A percentile compares a stretch with the other conserved stretches of the same genome.
Conservation (phyloP, 2,113 vertebrate genomes). For the Puffinus mauretanicus region DNA sequence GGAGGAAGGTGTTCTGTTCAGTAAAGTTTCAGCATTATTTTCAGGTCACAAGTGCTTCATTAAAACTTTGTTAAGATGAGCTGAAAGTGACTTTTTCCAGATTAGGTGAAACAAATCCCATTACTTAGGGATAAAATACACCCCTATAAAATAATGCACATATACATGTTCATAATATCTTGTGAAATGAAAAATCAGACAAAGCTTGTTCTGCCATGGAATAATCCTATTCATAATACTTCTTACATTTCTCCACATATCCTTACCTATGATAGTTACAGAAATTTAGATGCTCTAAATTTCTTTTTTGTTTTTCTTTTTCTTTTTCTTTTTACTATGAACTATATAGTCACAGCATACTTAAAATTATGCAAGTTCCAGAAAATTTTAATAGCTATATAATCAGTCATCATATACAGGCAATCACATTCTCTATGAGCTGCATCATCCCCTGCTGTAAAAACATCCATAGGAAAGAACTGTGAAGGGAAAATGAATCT, state of each 20-base stretch:
- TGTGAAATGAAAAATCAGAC: background rate
- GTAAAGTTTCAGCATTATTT: background rate
- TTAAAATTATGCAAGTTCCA: background rate
- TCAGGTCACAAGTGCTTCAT: background rate
- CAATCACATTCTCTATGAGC: background rate
- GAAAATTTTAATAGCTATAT: background rate
- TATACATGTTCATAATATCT: background rate
- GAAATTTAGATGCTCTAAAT: background rate
- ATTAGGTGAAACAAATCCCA: background rate
- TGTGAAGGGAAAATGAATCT: background rate
- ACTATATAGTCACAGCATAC: background rate
- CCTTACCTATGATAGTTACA: background rate
- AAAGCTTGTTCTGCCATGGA: background rate
- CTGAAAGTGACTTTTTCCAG: background rate
- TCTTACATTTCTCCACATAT: background rate
- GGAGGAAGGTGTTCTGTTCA: background rate
- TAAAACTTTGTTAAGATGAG: background rate
- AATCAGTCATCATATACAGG: background rate
- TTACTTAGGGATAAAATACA: background rate
- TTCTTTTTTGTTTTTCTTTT: too few species aligned
- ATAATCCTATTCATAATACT: background rate
- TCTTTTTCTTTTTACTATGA: background rate
- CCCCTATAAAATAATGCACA: background rate
- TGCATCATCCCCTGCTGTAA: background rate
- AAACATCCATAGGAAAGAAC: background rate